Conservation (phyloP, 2,113 vertebrate species). For the Theristicus caerulescens region DNA sequence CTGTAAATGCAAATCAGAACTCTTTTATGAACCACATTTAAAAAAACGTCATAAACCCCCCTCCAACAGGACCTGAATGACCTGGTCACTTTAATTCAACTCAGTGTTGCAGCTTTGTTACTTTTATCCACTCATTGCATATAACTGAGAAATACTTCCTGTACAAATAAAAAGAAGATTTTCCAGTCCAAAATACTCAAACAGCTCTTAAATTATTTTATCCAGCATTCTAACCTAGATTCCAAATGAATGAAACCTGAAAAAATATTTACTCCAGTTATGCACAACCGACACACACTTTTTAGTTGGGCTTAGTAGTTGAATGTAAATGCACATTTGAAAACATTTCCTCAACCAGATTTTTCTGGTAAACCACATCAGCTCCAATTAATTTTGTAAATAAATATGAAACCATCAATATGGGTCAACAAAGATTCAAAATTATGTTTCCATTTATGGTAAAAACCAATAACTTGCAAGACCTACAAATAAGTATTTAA, state of each 20-base stretch:
- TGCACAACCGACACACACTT: not conserved
- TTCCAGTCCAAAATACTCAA: conserved; percentile 44
- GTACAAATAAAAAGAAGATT: conserved; percentile 17
- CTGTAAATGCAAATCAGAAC: not conserved
- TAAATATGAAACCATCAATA: not conserved
- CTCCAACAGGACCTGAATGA: not conserved
- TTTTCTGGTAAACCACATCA: not conserved
- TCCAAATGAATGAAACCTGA: conserved; percentile 38
- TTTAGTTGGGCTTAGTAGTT: not conserved
- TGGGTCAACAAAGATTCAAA: not conserved
- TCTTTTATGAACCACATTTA: not conserved
- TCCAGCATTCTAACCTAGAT: not conserved
- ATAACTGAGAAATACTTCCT: conserved; percentile 17
- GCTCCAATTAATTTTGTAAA: not conserved
- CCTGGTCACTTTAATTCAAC: not conserved
- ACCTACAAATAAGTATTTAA: not conserved
- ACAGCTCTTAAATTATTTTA: conserved; percentile 23
- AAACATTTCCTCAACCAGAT: not conserved
- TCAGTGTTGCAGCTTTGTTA: not conserved
- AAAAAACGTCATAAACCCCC: not conserved
- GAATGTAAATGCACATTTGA: not conserved
- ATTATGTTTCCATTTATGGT: not conserved
- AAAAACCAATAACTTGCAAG: not conserved
- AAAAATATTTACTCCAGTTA: conserved; percentile 45
- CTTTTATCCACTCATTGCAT: not conserved